Percentiles rank a stretch among this genome's conserved stretches.
phyloP scores from a whole-genome alignment of 2,797 vertebrate genomes.

The Gambusia yucatana region DNA sequence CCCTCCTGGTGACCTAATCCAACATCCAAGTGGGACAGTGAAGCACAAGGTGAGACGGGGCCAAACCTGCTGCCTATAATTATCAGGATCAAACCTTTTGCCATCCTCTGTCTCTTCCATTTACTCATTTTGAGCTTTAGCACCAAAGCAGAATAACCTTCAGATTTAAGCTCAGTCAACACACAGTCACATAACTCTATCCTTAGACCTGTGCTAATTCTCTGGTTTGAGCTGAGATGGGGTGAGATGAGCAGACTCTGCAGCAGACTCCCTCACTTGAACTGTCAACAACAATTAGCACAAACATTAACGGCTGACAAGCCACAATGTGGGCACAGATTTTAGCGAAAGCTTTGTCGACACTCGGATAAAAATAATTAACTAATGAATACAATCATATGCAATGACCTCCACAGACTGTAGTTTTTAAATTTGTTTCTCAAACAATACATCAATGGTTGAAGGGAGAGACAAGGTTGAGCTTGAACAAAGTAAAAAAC shows the following conservation, averaged over 20 bases:
- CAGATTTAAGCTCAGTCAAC: slow-evolving; percentile 9
- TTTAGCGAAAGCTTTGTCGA: neutral
- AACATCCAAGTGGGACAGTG: slow-evolving; percentile 57
- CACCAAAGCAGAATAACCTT: slow-evolving; percentile 11
- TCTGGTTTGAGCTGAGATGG: slow-evolving; percentile 8
- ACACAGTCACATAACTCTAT: neutral
- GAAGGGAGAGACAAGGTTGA: neutral
- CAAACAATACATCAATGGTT: neutral
- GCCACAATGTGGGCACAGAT: slow-evolving; percentile 32
- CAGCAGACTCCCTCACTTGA: slow-evolving; percentile 42
- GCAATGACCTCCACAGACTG: neutral
- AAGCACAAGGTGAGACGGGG: slow-evolving; percentile 69
- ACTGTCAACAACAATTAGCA: slow-evolving; percentile 63
- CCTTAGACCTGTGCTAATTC: slow-evolving; percentile 37
- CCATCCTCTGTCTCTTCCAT: neutral
- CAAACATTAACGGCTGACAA: slow-evolving; percentile 49
- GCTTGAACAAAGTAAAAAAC: neutral
- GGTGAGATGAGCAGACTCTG: slow-evolving; percentile 24
- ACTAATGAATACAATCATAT: neutral
- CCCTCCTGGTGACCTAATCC: slow-evolving; percentile 17
- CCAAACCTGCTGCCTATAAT: slow-evolving; percentile 41
- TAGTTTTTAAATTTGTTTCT: neutral
- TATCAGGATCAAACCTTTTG: slow-evolving; percentile 19
- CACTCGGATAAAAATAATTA: neutral
- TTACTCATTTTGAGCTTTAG: slow-evolving; percentile 3